These are phyloP conservation scores for Leptopilina myrica DNA, from an alignment of 2,888 invertebrate genomes.

Conservation along the genomic window DNA sequence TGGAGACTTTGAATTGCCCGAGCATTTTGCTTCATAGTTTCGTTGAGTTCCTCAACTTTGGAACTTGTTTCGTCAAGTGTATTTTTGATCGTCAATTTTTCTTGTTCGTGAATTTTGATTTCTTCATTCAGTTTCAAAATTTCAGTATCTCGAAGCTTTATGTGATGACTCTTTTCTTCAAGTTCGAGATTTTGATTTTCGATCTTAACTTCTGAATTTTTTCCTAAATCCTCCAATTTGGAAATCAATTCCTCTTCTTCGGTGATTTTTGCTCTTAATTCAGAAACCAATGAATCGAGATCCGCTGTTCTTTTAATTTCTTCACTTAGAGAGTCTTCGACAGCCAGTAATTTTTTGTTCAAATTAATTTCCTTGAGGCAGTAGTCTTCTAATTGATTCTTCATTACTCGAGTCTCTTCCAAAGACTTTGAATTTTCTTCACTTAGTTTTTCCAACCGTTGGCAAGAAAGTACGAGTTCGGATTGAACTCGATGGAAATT, in stretches of 20 bases:
- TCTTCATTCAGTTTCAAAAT: constrained; percentile 33
- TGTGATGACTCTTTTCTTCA: constrained; percentile 35
- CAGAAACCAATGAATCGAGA: not conserved
- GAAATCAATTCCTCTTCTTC: constrained; percentile 44
- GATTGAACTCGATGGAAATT: no score
- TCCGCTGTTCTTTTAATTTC: not conserved
- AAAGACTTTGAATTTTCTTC: no score
- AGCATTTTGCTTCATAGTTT: not conserved
- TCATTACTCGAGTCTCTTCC: no score
- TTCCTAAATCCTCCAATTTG: constrained; percentile 40
- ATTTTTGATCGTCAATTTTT: not conserved
- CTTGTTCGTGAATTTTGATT: not conserved
- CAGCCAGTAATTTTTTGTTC: no score
- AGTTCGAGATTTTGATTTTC: constrained; percentile 49
- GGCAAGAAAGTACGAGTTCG: no score
- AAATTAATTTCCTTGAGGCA: no score
- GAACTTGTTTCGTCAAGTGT: not conserved
- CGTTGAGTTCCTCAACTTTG: not conserved
- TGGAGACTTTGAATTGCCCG: not conserved
- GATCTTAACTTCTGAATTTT: constrained; percentile 47
- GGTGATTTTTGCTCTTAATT: not conserved
- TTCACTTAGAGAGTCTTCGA: no score
- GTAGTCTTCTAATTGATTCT: no score
- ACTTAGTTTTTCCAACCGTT: no score
- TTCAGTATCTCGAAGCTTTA: constrained; percentile 18